A percentile compares a stretch with the other conserved stretches of the same genome.
Conservation (phyloP, 2,888 invertebrate species). For the Drosophila pegasa region DNA sequence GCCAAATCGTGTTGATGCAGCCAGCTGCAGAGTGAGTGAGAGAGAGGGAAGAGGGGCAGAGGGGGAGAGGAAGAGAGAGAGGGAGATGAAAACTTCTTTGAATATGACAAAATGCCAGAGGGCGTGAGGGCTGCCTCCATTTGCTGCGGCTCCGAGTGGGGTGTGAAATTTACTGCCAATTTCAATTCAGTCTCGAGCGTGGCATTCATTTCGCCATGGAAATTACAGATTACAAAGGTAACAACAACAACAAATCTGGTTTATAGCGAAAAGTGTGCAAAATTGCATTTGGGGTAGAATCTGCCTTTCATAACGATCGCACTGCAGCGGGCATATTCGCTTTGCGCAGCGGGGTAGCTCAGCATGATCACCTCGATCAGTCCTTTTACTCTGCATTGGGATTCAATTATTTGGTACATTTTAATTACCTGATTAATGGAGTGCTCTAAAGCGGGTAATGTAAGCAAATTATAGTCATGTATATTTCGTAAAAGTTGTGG, state of each 20-base stretch:
- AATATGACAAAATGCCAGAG: conserved; percentile 52
- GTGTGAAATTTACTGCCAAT: conserved; percentile 43
- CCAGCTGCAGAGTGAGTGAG: neutral
- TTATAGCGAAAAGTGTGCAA: conserved; percentile 40
- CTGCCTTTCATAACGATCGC: neutral
- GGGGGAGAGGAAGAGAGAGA: too few species aligned
- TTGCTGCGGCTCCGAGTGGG: conserved; percentile 2
- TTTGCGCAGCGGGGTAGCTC: neutral
- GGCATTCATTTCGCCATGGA: conserved; percentile 65
- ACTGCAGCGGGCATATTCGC: conserved; percentile 8
- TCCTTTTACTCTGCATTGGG: neutral
- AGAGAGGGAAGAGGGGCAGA: neutral
- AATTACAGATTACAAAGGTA: conserved; percentile 40
- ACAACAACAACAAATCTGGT: conserved; percentile 13
- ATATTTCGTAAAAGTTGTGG: too few species aligned
- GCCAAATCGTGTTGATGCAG: conserved; percentile 12
- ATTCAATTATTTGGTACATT: neutral
- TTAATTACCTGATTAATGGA: neutral
- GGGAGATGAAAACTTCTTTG: conserved; percentile 1
- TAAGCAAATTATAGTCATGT: conserved; percentile 1
- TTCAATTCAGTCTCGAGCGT: conserved; percentile 37
- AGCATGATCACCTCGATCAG: neutral
- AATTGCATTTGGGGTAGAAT: conserved; percentile 32
- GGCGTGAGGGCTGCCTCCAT: conserved; percentile 29
- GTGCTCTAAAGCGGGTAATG: too few species aligned